Evolutionary conservation across 2,888 invertebrate genomes (phyloP).

Genomic region (Taphrorychus bicolor): DNA sequence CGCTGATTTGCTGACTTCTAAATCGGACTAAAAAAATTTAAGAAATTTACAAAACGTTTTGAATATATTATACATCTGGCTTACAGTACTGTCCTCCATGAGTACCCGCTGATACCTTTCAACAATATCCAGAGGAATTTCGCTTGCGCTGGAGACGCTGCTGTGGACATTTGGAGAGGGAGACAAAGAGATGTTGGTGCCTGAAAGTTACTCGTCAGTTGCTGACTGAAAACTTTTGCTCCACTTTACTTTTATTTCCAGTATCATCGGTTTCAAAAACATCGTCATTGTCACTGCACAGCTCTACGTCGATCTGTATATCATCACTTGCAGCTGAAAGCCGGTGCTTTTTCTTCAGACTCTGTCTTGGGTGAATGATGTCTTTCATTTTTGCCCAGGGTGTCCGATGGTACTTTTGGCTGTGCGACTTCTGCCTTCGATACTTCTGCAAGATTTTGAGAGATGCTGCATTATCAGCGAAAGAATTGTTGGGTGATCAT

Average conservation of each 20-base stretch:
- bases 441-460: no score
- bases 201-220: conserved; percentile 5
- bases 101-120: conserved; percentile 53
- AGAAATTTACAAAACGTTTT: no score
- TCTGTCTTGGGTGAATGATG: conserved; percentile 75
- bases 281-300: conserved; percentile 56
- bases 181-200: conserved; percentile 33
- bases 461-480: no score
- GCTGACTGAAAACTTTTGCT: background rate
- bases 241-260: conserved; percentile 39
- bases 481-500: no score
- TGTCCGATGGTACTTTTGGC: conserved; percentile 58
- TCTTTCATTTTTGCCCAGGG: conserved; percentile 82
- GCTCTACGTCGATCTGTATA: conserved; percentile 53
- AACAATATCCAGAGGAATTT: conserved; percentile 53
- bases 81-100: conserved; percentile 49
- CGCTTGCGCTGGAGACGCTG: conserved; percentile 39
- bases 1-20: conserved; percentile 56
- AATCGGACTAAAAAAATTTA: conserved; percentile 30
- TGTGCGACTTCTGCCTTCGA: conserved; percentile 10
- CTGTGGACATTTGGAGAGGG: conserved; percentile 41
- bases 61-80: no score
- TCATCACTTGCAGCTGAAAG: conserved; percentile 56
- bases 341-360: conserved; percentile 66
- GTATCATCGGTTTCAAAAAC: conserved; percentile 52